phyloP scores from a whole-genome alignment of 1,140 invertebrate species.

The Eulimnadia texana region DNA sequence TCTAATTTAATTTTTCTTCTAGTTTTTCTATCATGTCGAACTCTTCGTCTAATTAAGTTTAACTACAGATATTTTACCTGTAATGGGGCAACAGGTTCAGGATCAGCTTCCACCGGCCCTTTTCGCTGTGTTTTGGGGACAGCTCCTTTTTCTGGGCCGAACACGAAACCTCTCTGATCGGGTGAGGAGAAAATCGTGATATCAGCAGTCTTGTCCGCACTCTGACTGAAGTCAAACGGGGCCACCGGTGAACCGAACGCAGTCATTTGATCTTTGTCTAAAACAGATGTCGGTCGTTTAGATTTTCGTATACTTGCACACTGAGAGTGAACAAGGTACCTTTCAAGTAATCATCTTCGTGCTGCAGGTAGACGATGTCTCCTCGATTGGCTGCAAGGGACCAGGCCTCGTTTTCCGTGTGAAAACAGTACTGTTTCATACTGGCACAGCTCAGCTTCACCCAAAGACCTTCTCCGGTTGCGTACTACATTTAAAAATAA shows the following conservation, averaged over 20 bases:
- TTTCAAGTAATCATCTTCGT: conserved; percentile 34
- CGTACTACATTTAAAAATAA: background rate
- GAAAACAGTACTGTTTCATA: conserved; percentile 51
- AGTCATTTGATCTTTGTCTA: background rate
- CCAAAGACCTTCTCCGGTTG: conserved; percentile 49
- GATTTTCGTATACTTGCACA: too few relatives aligned
- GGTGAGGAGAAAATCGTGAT: background rate
- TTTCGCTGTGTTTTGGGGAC: background rate
- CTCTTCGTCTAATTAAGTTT: too few relatives aligned
- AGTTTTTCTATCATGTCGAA: too few relatives aligned
- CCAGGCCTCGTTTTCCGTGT: conserved; percentile 53
- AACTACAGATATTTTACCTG: too few relatives aligned
- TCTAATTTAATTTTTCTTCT: too few relatives aligned
- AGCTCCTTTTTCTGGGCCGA: conserved; percentile 1
- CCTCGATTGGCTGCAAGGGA: conserved; percentile 50
- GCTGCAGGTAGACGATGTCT: conserved; percentile 52
- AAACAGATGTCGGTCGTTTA: too few relatives aligned
- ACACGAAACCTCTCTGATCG: background rate
- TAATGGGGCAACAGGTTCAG: background rate
- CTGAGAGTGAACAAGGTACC: too few relatives aligned
- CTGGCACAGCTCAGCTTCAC: conserved; percentile 46
- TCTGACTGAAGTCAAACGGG: conserved; percentile 6
- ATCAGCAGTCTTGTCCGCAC: background rate
- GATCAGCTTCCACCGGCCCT: too few relatives aligned
- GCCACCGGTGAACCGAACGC: background rate